A percentile compares a stretch with the other conserved stretches of the same genome.
These are phyloP conservation scores for Sebastiscus tertius DNA, from an alignment of 2,797 vertebrate species.

Conservation along the genomic window DNA sequence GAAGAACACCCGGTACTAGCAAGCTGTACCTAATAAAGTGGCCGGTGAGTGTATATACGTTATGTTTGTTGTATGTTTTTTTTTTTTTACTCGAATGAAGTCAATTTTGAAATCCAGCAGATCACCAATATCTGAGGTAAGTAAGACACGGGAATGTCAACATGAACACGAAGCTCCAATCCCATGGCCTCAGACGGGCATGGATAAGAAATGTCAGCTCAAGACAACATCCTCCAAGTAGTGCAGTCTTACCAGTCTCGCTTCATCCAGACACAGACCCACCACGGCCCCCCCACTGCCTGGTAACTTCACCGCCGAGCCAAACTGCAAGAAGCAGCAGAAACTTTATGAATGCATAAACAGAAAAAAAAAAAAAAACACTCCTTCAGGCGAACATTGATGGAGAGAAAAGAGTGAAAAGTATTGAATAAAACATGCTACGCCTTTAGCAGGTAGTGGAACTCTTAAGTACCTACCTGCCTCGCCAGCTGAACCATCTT, in stretches of 20 bases:
- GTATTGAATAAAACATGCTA: background rate
- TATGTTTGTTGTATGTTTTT: background rate
- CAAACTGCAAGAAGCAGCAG: slow-evolving; percentile 75
- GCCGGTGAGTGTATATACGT: no score
- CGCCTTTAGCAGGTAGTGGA: background rate
- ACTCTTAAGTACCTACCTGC: slow-evolving; percentile 70
- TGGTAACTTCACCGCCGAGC: slow-evolving; percentile 86
- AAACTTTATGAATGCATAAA: background rate
- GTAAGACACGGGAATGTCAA: background rate
- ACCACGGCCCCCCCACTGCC: slow-evolving; percentile 88
- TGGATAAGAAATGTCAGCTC: background rate
- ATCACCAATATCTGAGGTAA: background rate
- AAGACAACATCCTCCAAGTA: background rate
- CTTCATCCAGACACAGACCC: slow-evolving; percentile 82
- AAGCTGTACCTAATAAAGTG: no score
- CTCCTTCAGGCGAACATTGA: background rate
- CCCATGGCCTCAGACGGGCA: background rate
- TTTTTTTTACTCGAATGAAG: background rate
- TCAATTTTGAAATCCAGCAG: background rate
- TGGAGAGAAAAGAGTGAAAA: background rate
- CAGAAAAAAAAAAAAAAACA: background rate
- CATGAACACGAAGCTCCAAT: background rate
- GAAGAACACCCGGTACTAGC: no score
- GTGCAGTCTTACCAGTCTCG: slow-evolving; percentile 72
- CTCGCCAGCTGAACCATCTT: slow-evolving; percentile 85